These are phyloP conservation scores for Cynoglossus semilaevis DNA, from an alignment of 2,113 vertebrate species.

Conservation along the genomic window DNA sequence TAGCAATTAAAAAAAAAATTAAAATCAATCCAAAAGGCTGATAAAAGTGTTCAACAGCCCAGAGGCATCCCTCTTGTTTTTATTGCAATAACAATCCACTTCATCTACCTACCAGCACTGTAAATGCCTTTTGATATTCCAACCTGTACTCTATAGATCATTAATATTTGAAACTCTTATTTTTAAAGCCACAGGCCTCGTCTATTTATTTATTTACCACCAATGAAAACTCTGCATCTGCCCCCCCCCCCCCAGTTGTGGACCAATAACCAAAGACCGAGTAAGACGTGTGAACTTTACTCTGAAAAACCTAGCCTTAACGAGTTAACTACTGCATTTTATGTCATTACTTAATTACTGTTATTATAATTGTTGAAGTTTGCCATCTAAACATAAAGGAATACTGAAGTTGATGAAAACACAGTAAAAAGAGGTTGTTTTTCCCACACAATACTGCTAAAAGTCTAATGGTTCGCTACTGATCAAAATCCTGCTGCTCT, in stretches of 20 bases:
- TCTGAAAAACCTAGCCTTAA: slow-evolving; percentile 4
- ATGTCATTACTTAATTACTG: slow-evolving; percentile 1
- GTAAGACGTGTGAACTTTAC: slow-evolving; percentile 7
- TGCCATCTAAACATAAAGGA: not conserved
- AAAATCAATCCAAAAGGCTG: slow-evolving; percentile 59
- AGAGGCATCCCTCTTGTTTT: slow-evolving; percentile 61
- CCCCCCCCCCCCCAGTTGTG: not conserved
- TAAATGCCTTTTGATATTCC: slow-evolving; percentile 58
- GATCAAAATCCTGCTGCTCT: not conserved
- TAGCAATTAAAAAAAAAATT: slow-evolving; percentile 17
- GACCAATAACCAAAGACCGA: slow-evolving; percentile 36
- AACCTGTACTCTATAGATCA: slow-evolving; percentile 39
- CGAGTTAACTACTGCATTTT: slow-evolving; percentile 7
- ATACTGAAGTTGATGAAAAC: slow-evolving; percentile 21
- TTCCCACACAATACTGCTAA: slow-evolving; percentile 1
- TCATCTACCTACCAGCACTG: slow-evolving; percentile 48
- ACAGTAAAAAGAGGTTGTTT: slow-evolving; percentile 1
- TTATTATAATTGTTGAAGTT: slow-evolving; percentile 1
- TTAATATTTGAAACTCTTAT: slow-evolving; percentile 9
- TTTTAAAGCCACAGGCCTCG: slow-evolving; percentile 49
- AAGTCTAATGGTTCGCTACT: slow-evolving; percentile 5
- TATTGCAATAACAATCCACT: slow-evolving; percentile 72
- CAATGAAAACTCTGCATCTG: not conserved
- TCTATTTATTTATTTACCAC: slow-evolving; percentile 27
- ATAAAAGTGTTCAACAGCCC: slow-evolving; percentile 62